Percentiles rank a stretch among this genome's conserved stretches.
These are phyloP conservation scores for Lithophane leautieri DNA, from an alignment of 2,888 invertebrate species.

Conservation along the genomic window DNA sequence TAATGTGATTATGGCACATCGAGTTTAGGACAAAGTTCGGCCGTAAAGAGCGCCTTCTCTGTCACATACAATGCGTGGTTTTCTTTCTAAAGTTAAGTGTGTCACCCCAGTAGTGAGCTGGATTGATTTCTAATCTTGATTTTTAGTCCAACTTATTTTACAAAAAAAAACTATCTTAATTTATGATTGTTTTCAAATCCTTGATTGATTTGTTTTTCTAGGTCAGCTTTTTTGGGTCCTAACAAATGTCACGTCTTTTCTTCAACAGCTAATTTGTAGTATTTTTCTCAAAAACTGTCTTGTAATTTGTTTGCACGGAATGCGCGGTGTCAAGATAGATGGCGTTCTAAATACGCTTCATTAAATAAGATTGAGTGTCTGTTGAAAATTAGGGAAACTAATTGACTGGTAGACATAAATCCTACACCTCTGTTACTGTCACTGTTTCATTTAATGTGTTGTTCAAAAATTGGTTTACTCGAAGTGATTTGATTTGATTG, in stretches of 20 bases:
- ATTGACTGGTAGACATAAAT: constrained; percentile 40
- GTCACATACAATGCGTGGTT: no score
- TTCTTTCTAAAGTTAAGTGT: neutral
- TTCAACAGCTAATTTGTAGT: constrained; percentile 36
- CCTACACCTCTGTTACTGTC: neutral
- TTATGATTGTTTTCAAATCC: constrained; percentile 3
- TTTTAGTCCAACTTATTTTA: neutral
- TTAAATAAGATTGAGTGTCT: constrained; percentile 57
- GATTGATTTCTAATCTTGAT: neutral
- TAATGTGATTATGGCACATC: neutral
- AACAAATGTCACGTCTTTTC: neutral
- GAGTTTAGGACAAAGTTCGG: neutral
- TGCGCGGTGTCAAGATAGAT: constrained; percentile 48
- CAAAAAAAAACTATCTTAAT: neutral
- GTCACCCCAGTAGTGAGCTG: no score
- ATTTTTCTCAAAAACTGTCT: constrained; percentile 34
- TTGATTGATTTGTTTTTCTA: constrained; percentile 31
- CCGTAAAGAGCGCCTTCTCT: neutral
- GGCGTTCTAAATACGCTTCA: constrained; percentile 43
- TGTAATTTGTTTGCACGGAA: constrained; percentile 38
- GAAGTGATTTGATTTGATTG: neutral
- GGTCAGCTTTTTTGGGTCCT: constrained; percentile 6
- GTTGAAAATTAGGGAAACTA: constrained; percentile 51
- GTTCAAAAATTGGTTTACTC: neutral
- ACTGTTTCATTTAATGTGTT: constrained; percentile 2